phyloP scores from a whole-genome alignment of 2,888 invertebrate genomes.

The Idaea aversata region DNA sequence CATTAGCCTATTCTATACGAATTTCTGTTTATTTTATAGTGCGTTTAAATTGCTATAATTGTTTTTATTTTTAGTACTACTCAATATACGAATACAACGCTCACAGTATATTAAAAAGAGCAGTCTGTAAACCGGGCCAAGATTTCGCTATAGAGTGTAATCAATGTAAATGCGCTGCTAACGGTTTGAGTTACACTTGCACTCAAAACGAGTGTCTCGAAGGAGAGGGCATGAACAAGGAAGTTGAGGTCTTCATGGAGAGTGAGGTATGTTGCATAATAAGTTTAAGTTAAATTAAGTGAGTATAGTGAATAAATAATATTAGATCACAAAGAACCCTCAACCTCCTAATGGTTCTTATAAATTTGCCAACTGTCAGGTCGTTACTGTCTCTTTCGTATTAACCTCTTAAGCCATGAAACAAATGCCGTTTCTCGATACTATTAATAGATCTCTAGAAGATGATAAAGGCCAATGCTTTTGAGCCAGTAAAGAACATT shows the following conservation, averaged over 20 bases:
- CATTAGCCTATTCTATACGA: background rate
- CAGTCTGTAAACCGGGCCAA: conserved; percentile 68
- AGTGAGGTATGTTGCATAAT: conserved; percentile 45
- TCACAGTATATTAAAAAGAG: conserved; percentile 40
- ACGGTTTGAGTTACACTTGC: conserved; percentile 74
- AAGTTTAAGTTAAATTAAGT: background rate
- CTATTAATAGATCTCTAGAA: too few relatives aligned
- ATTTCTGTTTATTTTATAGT: background rate
- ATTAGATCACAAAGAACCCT: too few relatives aligned
- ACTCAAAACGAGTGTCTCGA: conserved; percentile 73
- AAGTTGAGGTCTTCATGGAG: conserved; percentile 70
- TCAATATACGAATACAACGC: background rate
- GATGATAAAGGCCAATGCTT: too few relatives aligned
- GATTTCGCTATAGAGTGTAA: conserved; percentile 77
- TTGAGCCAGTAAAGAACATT: too few relatives aligned
- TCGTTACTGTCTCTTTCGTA: too few relatives aligned
- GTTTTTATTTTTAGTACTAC: background rate
- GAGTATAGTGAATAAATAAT: too few relatives aligned
- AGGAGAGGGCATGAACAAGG: conserved; percentile 42
- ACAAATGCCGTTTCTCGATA: too few relatives aligned
- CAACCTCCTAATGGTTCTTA: too few relatives aligned
- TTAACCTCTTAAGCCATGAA: too few relatives aligned
- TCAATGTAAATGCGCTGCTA: conserved; percentile 72
- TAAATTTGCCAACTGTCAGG: too few relatives aligned
- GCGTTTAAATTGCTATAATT: background rate